These are phyloP conservation scores for Pseudochirops corinnae DNA, from an alignment of 2,797 vertebrate genomes.

Conservation along the genomic window DNA sequence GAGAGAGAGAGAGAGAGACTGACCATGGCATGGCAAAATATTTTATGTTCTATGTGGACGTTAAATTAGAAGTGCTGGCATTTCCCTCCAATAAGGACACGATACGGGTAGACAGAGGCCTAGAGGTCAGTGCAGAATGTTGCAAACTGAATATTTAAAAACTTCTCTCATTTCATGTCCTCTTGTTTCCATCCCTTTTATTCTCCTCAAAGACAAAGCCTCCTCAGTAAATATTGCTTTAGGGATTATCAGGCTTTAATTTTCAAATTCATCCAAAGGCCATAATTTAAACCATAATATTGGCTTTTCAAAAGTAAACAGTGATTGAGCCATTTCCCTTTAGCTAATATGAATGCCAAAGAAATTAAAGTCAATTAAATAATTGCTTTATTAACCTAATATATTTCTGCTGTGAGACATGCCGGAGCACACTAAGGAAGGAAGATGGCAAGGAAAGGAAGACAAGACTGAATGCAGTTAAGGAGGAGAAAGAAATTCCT, in stretches of 20 bases:
- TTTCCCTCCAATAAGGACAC: conserved; percentile 53
- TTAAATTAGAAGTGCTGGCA: conserved; percentile 60
- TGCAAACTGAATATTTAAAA: conserved; percentile 74
- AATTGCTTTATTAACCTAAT: conserved; percentile 78
- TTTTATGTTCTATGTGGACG: conserved; percentile 57
- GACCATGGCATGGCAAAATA: neutral
- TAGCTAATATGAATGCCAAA: conserved; percentile 73
- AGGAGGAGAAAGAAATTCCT: neutral
- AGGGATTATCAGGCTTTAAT: conserved; percentile 77
- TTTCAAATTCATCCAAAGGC: conserved; percentile 76
- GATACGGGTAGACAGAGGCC: conserved; percentile 61
- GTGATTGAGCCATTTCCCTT: conserved; percentile 75
- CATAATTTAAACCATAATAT: conserved; percentile 79
- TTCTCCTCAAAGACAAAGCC: conserved; percentile 74
- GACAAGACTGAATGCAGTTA: conserved; percentile 15
- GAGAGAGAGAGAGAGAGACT: too few species aligned
- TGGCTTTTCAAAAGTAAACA: conserved; percentile 79
- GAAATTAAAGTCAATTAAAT: conserved; percentile 74
- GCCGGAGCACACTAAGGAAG: conserved; percentile 13
- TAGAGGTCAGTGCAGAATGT: conserved; percentile 65
- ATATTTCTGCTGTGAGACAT: conserved; percentile 27
- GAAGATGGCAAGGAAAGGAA: neutral
- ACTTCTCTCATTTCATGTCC: conserved; percentile 60
- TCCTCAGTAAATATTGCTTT: conserved; percentile 80
- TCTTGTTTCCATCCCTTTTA: conserved; percentile 68